Conservation (phyloP, 1,140 invertebrate genomes). For the Leucophenga varia region DNA sequence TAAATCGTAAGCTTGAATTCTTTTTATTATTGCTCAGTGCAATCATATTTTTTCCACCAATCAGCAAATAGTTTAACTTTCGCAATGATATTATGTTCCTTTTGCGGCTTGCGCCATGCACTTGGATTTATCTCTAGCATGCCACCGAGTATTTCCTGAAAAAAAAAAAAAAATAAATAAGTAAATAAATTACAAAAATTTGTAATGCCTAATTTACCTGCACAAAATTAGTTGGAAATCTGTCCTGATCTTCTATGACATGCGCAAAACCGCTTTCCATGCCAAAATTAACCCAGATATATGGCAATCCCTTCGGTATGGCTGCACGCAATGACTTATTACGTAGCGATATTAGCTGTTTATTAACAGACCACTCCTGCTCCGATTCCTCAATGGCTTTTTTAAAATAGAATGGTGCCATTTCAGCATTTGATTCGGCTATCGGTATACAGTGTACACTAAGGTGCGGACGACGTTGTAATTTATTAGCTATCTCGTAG, state of each 20-base stretch:
- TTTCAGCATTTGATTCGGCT: slow-evolving; percentile 58
- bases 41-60: slow-evolving; percentile 44
- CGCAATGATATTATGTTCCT: slow-evolving; percentile 58
- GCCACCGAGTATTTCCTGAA: slow-evolving; percentile 90
- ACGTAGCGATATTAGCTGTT: slow-evolving; percentile 87
- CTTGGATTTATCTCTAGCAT: slow-evolving; percentile 86
- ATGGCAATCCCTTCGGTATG: slow-evolving; percentile 91
- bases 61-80: slow-evolving; percentile 43
- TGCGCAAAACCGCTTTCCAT: slow-evolving; percentile 89
- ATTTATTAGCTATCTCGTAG: slow-evolving; percentile 81
- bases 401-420: slow-evolving; percentile 96
- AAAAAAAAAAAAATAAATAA: slow-evolving; percentile 32
- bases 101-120: slow-evolving; percentile 79
- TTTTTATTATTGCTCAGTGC: slow-evolving; percentile 30
- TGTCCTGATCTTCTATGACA: slow-evolving; percentile 90
- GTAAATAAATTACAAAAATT: slow-evolving; percentile 9
- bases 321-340: slow-evolving; percentile 73
- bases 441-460: slow-evolving; percentile 88
- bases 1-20: too few relatives aligned
- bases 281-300: slow-evolving; percentile 93
- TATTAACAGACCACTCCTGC: slow-evolving; percentile 91
- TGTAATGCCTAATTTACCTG: slow-evolving; percentile 72
- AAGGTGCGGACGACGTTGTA: slow-evolving; percentile 81
- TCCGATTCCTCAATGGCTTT: slow-evolving; percentile 95
- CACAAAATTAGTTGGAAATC: slow-evolving; percentile 89